Percentiles rank a stretch among this genome's conserved stretches.
Evolutionary conservation across 2,797 vertebrate genomes (phyloP).

Genomic region (Pachyuromys duprasi): DNA sequence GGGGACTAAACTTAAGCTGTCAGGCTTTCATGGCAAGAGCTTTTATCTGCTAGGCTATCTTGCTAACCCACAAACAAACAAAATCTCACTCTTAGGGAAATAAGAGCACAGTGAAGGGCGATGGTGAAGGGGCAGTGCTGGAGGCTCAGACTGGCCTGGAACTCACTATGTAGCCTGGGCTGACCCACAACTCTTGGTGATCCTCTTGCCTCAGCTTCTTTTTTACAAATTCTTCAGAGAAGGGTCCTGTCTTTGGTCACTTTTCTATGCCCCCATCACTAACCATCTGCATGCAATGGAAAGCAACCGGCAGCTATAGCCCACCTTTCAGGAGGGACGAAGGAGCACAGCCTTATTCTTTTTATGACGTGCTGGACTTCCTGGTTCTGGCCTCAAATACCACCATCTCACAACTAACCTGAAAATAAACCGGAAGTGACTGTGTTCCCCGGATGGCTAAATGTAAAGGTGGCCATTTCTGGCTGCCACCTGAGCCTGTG

Average conservation of each 20-base stretch:
- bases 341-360: neutral
- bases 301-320: neutral
- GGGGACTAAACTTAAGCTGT: neutral
- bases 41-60: neutral
- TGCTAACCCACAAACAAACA: neutral
- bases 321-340: neutral
- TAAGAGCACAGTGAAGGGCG: no score
- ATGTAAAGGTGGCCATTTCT: neutral
- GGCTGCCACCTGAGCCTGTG: accelerated
- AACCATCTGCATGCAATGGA: neutral
- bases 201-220: neutral
- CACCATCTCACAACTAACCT: neutral
- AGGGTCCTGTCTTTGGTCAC: neutral
- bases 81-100: neutral
- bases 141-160: neutral
- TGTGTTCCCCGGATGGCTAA: neutral
- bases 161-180: neutral
- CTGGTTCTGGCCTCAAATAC: neutral
- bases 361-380: neutral
- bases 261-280: neutral
- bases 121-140: no score
- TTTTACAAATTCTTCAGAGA: neutral
- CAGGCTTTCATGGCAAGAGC: neutral
- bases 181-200: neutral
- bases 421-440: neutral